Percentiles rank a stretch among this genome's conserved stretches.
Conservation (phyloP, 2,113 vertebrate species). For the Himantopus leucocephalus region DNA sequence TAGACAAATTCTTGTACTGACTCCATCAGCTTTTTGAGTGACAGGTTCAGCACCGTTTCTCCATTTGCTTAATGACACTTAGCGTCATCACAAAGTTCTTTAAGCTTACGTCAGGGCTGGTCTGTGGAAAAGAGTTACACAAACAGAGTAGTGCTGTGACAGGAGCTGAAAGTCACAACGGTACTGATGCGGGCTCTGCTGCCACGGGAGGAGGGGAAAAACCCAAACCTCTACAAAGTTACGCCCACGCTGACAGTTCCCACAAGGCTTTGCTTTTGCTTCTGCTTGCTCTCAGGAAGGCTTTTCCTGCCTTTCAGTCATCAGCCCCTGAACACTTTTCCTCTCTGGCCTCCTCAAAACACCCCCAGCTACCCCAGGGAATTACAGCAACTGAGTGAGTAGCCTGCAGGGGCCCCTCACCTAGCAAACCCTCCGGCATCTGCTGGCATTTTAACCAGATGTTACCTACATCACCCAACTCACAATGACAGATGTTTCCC, state of each 20-base stretch:
- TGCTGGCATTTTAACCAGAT: not conserved
- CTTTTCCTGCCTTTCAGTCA: constrained; percentile 3
- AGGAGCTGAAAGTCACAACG: not conserved
- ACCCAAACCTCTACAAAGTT: not conserved
- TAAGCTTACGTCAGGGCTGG: not conserved
- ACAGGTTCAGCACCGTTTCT: not conserved
- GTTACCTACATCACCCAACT: not conserved
- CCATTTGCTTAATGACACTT: not conserved
- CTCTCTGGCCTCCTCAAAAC: not conserved
- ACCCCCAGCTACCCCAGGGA: not conserved
- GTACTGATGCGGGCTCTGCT: not conserved
- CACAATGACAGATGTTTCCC: not conserved
- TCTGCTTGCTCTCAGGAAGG: not conserved
- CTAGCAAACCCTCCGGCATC: not conserved
- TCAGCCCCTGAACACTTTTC: not conserved
- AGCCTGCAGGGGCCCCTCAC: not conserved
- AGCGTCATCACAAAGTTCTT: not conserved
- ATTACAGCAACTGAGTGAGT: not conserved
- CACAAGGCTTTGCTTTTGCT: not conserved
- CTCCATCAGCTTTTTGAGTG: not conserved
- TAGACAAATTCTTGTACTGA: not conserved
- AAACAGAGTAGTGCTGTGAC: not conserved
- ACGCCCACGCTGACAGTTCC: not conserved
- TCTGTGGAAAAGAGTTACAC: not conserved
- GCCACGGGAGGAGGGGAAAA: not conserved